A percentile compares a stretch with the other conserved stretches of the same genome.
These are phyloP conservation scores for Syndactyla subalaris DNA, from an alignment of 2,797 vertebrate species.

Conservation along the genomic window DNA sequence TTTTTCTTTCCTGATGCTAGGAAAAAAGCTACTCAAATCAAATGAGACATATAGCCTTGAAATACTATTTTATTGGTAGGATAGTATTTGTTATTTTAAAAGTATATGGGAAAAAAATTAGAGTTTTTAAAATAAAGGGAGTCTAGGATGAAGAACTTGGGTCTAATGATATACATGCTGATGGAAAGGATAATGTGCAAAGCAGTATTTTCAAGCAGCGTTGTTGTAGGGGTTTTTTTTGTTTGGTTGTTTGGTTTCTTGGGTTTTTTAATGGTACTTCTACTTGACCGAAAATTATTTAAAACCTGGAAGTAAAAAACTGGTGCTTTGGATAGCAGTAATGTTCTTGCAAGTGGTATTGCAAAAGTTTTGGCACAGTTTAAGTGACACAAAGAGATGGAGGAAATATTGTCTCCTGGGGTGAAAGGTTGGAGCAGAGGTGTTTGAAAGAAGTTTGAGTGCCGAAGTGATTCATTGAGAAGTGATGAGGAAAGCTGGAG, in stretches of 20 bases:
- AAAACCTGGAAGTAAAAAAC: background rate
- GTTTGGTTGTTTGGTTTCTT: background rate
- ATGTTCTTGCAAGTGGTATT: background rate
- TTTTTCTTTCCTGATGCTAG: background rate
- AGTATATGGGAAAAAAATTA: background rate
- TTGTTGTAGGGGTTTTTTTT: background rate
- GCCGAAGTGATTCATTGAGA: background rate
- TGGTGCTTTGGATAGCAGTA: background rate
- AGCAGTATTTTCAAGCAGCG: background rate
- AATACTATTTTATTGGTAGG: background rate
- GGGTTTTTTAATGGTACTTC: background rate
- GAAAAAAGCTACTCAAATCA: background rate
- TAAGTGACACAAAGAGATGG: background rate
- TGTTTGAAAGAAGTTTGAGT: background rate
- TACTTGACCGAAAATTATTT: background rate
- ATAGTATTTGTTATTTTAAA: background rate
- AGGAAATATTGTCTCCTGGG: background rate
- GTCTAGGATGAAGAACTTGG: background rate
- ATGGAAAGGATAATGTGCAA: background rate
- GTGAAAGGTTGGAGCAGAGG: background rate
- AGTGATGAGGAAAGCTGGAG: background rate
- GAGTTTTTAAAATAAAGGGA: background rate
- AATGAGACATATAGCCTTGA: background rate
- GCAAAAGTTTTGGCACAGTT: background rate
- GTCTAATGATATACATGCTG: background rate